These are phyloP conservation scores for Chaetura pelagica DNA, from an alignment of 2,113 vertebrate species.

Conservation along the genomic window DNA sequence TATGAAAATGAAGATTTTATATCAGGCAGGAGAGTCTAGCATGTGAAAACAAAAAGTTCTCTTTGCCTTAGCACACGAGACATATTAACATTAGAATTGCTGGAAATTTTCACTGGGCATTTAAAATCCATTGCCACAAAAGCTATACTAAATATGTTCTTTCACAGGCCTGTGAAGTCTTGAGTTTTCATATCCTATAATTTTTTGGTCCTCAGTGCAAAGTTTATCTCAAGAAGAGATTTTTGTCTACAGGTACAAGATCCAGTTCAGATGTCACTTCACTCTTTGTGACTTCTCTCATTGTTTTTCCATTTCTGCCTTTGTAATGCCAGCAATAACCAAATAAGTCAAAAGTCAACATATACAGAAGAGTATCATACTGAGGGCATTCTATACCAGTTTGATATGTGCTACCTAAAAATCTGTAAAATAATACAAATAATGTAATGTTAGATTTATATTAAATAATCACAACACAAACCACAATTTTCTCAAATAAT, in stretches of 20 bases:
- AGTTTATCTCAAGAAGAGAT: not conserved
- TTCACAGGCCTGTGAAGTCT: not conserved
- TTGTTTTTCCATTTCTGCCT: not conserved
- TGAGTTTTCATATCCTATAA: not conserved
- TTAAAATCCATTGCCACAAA: not conserved
- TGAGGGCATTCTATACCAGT: not conserved
- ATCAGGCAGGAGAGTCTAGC: not conserved
- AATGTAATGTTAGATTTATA: not conserved
- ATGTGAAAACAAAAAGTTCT: not conserved
- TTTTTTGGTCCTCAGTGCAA: not conserved
- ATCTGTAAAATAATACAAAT: not conserved
- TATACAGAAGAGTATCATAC: not conserved
- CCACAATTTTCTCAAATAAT: not conserved
- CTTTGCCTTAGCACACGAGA: not conserved
- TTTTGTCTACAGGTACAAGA: not conserved
- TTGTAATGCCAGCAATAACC: not conserved
- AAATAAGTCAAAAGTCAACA: not conserved
- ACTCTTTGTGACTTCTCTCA: not conserved
- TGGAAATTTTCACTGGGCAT: not conserved
- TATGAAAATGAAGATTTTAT: constrained; percentile 14
- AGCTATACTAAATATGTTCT: not conserved
- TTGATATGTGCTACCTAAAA: not conserved
- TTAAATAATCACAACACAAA: not conserved
- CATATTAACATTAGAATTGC: not conserved
- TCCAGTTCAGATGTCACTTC: not conserved